Evolutionary conservation across 2,113 vertebrate species (phyloP).

Genomic region (Melanotaenia duboulayi): DNA sequence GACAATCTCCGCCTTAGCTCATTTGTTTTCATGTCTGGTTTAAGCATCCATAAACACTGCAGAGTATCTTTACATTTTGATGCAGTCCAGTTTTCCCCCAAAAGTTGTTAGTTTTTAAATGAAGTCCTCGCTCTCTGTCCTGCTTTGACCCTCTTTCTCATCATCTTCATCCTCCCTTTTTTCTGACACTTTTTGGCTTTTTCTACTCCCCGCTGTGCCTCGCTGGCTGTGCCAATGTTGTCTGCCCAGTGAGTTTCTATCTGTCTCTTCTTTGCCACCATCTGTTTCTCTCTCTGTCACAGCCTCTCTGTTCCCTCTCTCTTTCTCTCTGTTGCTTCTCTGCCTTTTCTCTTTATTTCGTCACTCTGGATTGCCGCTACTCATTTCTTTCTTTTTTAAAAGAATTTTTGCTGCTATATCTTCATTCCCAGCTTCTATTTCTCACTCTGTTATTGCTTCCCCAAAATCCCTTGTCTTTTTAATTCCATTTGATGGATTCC

Average conservation of each 20-base stretch:
- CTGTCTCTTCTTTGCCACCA: slow-evolving; percentile 68
- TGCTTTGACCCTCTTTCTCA: slow-evolving; percentile 32
- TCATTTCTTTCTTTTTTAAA: slow-evolving; percentile 11
- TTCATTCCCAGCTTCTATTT: neutral
- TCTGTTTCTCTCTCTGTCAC: slow-evolving; percentile 67
- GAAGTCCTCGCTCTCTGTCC: slow-evolving; percentile 23
- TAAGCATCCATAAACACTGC: neutral
- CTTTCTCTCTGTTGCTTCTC: slow-evolving; percentile 38
- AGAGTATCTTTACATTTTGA: neutral
- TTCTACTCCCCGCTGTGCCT: slow-evolving; percentile 57
- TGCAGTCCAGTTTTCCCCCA: neutral
- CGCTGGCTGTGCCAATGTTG: slow-evolving; percentile 58
- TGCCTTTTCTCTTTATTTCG: slow-evolving; percentile 42
- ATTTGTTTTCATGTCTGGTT: neutral
- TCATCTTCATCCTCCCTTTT: slow-evolving; percentile 42
- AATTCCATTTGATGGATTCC: slow-evolving; percentile 41
- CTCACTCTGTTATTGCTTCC: slow-evolving; percentile 1
- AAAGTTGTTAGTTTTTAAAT: slow-evolving; percentile 18
- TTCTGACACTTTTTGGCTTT: slow-evolving; percentile 62
- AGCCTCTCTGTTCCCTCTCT: slow-evolving; percentile 21
- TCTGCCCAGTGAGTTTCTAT: slow-evolving; percentile 68
- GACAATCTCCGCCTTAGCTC: too few relatives aligned
- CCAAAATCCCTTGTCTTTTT: slow-evolving; percentile 20
- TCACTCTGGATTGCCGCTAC: slow-evolving; percentile 38
- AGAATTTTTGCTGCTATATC: neutral